Conservation (phyloP, 2,113 vertebrate species). For the Carlito syrichta region DNA sequence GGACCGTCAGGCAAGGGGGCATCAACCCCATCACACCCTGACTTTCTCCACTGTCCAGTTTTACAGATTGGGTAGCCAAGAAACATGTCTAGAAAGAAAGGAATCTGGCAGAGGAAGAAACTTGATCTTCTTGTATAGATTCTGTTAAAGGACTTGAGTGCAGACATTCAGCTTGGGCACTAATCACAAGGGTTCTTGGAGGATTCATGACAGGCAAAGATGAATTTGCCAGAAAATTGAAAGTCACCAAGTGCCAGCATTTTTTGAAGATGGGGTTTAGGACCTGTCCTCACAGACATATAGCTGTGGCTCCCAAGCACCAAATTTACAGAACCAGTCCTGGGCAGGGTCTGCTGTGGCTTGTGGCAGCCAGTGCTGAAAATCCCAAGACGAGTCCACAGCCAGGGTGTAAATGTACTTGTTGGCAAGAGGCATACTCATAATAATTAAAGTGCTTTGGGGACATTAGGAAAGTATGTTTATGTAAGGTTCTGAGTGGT, state of each 20-base stretch:
- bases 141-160: not conserved
- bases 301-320: not conserved
- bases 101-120: not conserved
- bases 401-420: slow-evolving; percentile 71
- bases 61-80: not conserved
- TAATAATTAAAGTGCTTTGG: slow-evolving; percentile 77
- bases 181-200: not conserved
- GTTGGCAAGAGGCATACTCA: slow-evolving; percentile 68
- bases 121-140: not conserved
- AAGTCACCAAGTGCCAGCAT: not conserved
- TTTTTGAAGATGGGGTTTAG: not conserved
- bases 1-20: not conserved
- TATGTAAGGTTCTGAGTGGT: slow-evolving; percentile 71
- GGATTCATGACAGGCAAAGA: not conserved
- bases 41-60: not conserved
- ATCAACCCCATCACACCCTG: not conserved
- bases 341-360: not conserved
- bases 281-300: not conserved
- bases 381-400: not conserved
- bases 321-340: not conserved
- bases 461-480: slow-evolving; percentile 77
- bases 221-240: not conserved
- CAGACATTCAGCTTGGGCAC: not conserved
- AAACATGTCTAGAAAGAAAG: not conserved
- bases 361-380: not conserved